These are phyloP conservation scores for Kryptolebias marmoratus DNA, from an alignment of 2,113 vertebrate species.

Conservation along the genomic window DNA sequence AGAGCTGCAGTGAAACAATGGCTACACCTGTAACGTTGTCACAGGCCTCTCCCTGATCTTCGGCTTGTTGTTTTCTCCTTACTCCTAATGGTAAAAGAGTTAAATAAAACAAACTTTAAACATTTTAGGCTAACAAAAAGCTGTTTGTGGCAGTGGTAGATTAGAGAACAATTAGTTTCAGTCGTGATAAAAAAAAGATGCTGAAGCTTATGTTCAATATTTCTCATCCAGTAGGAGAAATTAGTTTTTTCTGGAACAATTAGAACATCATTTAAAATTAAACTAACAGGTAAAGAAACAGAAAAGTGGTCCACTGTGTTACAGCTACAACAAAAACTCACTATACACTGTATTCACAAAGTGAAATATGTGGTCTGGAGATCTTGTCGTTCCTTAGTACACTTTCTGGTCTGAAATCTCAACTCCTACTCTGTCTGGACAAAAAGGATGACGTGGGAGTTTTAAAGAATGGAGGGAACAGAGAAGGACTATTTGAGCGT, in stretches of 20 bases:
- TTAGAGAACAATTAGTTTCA: no score
- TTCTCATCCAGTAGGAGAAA: no score
- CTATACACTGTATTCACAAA: neutral
- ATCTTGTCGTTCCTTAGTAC: neutral
- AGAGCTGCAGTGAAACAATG: neutral
- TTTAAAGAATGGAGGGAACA: constrained; percentile 12
- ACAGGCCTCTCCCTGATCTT: no score
- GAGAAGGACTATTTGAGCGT: constrained; percentile 2
- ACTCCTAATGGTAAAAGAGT: no score
- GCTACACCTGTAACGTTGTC: neutral
- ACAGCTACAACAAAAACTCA: neutral
- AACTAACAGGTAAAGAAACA: neutral
- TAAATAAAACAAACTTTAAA: no score
- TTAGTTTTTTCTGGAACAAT: no score
- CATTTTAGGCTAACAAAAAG: no score
- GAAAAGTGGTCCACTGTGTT: neutral
- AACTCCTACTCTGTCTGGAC: constrained; percentile 56
- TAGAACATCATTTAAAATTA: no score
- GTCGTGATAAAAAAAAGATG: no score
- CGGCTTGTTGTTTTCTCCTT: no score
- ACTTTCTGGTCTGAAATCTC: constrained; percentile 11
- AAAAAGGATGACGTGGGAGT: constrained; percentile 42
- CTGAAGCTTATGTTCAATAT: no score
- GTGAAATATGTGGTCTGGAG: neutral
- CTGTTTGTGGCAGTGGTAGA: no score